phyloP scores from a whole-genome alignment of 2,113 vertebrate genomes.

The Stercorarius parasiticus region DNA sequence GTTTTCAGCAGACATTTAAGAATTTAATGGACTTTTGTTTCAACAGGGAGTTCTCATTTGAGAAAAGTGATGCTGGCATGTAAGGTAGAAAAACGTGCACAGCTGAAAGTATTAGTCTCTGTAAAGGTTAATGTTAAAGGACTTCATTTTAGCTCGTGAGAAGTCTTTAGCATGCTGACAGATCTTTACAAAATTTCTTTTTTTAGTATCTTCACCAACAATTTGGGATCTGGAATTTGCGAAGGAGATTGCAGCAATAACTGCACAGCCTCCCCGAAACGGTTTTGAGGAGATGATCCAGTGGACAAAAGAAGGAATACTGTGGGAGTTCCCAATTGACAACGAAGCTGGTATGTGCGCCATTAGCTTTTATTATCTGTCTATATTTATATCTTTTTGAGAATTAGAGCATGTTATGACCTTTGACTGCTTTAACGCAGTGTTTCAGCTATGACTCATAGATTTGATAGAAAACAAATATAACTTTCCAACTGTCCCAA shows the following conservation, averaged over 20 bases:
- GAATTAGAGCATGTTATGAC: neutral
- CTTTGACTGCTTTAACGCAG: neutral
- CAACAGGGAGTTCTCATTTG: neutral
- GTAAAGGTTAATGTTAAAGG: neutral
- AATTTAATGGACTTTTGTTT: neutral
- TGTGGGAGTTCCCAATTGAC: constrained; percentile 91
- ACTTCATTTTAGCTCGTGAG: neutral
- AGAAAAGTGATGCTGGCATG: neutral
- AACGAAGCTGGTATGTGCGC: constrained; percentile 85
- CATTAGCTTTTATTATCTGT: neutral
- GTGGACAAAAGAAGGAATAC: constrained; percentile 92
- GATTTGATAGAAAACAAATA: constrained; percentile 1
- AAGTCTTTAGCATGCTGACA: neutral
- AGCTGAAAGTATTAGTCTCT: neutral
- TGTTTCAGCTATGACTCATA: neutral
- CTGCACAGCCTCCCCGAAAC: constrained; percentile 79
- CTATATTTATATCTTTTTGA: neutral
- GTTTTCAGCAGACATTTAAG: neutral
- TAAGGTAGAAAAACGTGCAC: neutral
- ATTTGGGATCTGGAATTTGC: constrained; percentile 93
- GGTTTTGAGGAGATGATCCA: constrained; percentile 96
- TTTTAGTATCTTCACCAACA: constrained; percentile 72
- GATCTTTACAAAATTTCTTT: neutral
- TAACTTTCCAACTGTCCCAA: neutral
- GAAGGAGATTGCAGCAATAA: constrained; percentile 70